Evolutionary conservation across 2,113 vertebrate genomes (phyloP), one percentile per base, ranked within the genome.

Genomic region (Ariopsis seemanni): DNA sequence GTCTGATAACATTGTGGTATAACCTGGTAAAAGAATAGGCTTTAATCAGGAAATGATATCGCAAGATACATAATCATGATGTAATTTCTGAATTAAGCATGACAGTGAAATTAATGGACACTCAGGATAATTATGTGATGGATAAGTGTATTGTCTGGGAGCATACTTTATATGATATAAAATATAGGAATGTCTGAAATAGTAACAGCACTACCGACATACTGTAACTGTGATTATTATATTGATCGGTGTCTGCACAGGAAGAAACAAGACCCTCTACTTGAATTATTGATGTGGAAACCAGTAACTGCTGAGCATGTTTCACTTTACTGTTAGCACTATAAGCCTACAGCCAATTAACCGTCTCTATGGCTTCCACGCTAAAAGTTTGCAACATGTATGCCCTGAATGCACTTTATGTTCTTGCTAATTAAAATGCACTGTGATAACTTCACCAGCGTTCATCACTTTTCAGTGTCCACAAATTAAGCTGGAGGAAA

Each of bases 241-340:
- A 89, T 86, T 90, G 88, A 89, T 84, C 60, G 4, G 27, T 67
- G 57, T 78, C 82, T 89, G 34, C 71, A 80, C 75, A 89, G 85
- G 89, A 87, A 88, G 85, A 80, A 88, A 88, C 55, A 48, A 10
- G 42, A 79, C 82, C 67, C 78, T 52, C 60, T 78, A 22, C 48
- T 48, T 90, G 85, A 89, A 90, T 90, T 82, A 89, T 88, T 91
- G 34, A 90, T 90, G 83, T 67, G 74, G 22, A 17, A 48, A 58
- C 50, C 77, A 22, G 57, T 72, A 89, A 83, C 77, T 79, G 82
- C 82, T 84, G 81, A 65, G 75, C 83, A 34, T 60, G 65, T 27
- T 81, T 25, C 57, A 63, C 65, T 58, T 90, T 85, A 89, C 77
- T 80, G 86, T 85, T 84, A 57, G 79, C 7, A 55, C 20, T 48